A percentile compares a stretch with the other conserved stretches of the same genome.
Conservation (phyloP, 2,888 invertebrate species). For the Glaucopsyche alexis region DNA sequence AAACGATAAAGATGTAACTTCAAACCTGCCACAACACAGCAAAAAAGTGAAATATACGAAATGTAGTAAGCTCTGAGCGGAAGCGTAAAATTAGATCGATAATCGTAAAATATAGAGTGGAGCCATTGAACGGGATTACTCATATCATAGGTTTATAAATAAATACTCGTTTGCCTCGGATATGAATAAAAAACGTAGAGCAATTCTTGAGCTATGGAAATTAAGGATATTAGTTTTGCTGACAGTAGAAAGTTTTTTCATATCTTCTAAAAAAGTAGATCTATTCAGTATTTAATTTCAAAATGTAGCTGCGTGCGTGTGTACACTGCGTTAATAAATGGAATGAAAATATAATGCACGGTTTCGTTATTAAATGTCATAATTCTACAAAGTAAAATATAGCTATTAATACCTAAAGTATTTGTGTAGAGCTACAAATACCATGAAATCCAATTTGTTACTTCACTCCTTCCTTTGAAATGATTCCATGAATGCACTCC, state of each 20-base stretch:
- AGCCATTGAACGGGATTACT: slow-evolving; percentile 41
- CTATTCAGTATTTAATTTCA: no score
- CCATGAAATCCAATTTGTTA: slow-evolving; percentile 25
- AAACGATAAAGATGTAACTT: background rate
- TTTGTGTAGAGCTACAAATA: slow-evolving; percentile 9
- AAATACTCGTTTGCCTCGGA: slow-evolving; percentile 26
- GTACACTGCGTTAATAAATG: no score
- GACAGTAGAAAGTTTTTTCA: background rate
- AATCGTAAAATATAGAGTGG: slow-evolving; percentile 41
- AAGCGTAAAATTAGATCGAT: slow-evolving; percentile 42
- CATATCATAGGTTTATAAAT: slow-evolving; percentile 34
- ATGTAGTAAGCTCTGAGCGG: slow-evolving; percentile 34
- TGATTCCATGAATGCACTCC: slow-evolving; percentile 8
- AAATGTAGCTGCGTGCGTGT: no score
- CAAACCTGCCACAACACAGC: slow-evolving; percentile 4
- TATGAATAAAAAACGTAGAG: slow-evolving; percentile 2
- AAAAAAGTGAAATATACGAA: slow-evolving; percentile 12
- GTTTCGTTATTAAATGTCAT: background rate
- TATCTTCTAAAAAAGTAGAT: background rate
- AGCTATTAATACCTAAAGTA: background rate
- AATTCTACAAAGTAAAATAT: background rate
- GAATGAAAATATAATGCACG: background rate
- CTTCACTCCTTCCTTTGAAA: slow-evolving; percentile 20
- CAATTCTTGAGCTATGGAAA: background rate
- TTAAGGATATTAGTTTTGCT: background rate